A percentile compares a stretch with the other conserved stretches of the same genome.
phyloP scores from a whole-genome alignment of 2,888 invertebrate species.

The Megalurothrips usitatus region DNA sequence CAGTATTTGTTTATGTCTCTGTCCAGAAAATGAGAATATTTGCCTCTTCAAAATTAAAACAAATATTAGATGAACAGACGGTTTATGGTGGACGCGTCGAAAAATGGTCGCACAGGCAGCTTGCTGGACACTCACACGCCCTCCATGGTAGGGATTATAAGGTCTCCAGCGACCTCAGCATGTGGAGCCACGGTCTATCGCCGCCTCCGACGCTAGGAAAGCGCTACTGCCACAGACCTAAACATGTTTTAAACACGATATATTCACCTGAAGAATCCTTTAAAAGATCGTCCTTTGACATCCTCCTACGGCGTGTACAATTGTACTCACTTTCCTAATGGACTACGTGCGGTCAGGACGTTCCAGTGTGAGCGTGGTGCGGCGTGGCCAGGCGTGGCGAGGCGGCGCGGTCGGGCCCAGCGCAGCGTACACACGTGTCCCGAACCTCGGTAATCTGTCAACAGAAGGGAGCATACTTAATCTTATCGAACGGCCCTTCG shows the following conservation, averaged over 20 bases:
- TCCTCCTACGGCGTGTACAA: not conserved
- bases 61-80: too few relatives aligned
- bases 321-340: not conserved
- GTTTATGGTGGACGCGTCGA: too few relatives aligned
- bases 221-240: not conserved
- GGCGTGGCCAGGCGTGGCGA: not conserved
- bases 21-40: too few relatives aligned
- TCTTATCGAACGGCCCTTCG: slow-evolving; percentile 3
- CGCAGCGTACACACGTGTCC: slow-evolving; percentile 15
- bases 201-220: too few relatives aligned
- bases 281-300: not conserved
- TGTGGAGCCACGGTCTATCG: too few relatives aligned
- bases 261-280: not conserved
- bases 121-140: too few relatives aligned
- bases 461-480: slow-evolving; percentile 13
- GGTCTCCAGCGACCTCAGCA: too few relatives aligned
- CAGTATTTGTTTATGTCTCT: too few relatives aligned
- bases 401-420: not conserved
- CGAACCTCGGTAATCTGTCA: slow-evolving; percentile 17
- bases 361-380: not conserved
- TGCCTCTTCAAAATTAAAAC: too few relatives aligned
- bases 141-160: too few relatives aligned
- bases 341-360: not conserved
- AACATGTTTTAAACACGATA: too few relatives aligned
- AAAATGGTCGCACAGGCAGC: too few relatives aligned